Conservation (phyloP, 2,113 vertebrate genomes). For the Pseudopodoces humilis region DNA sequence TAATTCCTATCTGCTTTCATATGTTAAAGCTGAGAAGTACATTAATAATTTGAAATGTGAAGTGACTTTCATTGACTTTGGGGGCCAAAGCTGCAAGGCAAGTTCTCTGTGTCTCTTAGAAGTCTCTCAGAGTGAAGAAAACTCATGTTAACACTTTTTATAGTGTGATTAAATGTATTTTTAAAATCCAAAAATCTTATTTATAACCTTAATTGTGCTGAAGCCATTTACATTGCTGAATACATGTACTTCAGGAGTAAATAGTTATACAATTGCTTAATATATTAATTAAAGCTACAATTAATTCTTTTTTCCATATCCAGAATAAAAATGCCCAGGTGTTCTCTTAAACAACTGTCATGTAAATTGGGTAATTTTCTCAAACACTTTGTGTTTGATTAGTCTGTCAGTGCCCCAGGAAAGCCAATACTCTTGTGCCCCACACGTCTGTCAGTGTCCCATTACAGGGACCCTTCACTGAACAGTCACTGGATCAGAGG, state of each 20-base stretch:
- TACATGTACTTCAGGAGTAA: neutral
- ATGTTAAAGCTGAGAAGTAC: neutral
- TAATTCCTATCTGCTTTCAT: constrained; percentile 21
- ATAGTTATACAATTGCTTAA: neutral
- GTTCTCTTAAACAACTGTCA: constrained; percentile 10
- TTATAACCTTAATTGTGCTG: neutral
- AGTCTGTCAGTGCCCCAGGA: neutral
- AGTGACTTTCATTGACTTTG: constrained; percentile 20
- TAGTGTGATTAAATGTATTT: neutral
- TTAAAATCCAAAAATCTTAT: neutral
- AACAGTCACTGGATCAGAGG: neutral
- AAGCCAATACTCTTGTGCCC: neutral
- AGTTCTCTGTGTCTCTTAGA: neutral
- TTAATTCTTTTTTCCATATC: constrained; percentile 14
- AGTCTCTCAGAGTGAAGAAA: neutral
- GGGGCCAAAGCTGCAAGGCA: neutral
- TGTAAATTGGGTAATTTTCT: neutral
- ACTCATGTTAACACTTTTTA: neutral
- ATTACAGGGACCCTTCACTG: fast-evolving
- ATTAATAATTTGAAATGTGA: neutral
- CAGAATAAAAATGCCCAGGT: constrained; percentile 35
- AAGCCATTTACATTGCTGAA: neutral
- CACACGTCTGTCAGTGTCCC: neutral
- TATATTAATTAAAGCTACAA: constrained; percentile 46
- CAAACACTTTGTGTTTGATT: neutral